Evolutionary conservation across 2,888 invertebrate species (phyloP).

Genomic region (Brenthis hecate): DNA sequence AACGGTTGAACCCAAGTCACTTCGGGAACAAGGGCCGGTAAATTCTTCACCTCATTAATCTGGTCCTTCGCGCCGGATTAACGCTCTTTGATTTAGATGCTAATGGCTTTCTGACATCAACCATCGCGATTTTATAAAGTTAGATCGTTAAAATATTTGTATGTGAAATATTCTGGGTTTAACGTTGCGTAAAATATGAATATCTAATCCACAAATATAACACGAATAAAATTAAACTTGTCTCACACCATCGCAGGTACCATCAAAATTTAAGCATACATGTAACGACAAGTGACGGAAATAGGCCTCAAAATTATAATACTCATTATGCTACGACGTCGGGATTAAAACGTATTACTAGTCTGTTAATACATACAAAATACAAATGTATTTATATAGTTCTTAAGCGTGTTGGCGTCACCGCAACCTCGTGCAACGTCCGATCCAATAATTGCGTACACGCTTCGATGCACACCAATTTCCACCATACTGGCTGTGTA

Average conservation of each 20-base stretch:
- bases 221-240: no score
- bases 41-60: slow-evolving; percentile 27
- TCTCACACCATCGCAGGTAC: no score
- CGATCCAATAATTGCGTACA: slow-evolving; percentile 43
- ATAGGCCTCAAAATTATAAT: no score
- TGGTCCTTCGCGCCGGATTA: slow-evolving; percentile 31
- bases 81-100: slow-evolving; percentile 41
- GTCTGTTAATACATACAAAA: slow-evolving; percentile 3
- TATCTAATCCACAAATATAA: no score
- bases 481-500: slow-evolving; percentile 35
- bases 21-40: slow-evolving; percentile 16
- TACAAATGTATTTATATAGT: slow-evolving; percentile 1
- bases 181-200: neutral
- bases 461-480: slow-evolving; percentile 37
- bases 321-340: no score
- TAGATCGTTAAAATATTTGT: slow-evolving; percentile 1
- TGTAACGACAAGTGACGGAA: no score
- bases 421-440: slow-evolving; percentile 20
- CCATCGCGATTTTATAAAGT: slow-evolving; percentile 7
- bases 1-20: neutral
- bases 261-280: no score
- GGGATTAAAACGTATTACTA: neutral
- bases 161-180: neutral
- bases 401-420: slow-evolving; percentile 7
- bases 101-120: slow-evolving; percentile 29